Evolutionary conservation across 2,888 invertebrate genomes (phyloP), one percentile per base, ranked within the genome.

Genomic region (Mongoloraphidia duomilia): DNA sequence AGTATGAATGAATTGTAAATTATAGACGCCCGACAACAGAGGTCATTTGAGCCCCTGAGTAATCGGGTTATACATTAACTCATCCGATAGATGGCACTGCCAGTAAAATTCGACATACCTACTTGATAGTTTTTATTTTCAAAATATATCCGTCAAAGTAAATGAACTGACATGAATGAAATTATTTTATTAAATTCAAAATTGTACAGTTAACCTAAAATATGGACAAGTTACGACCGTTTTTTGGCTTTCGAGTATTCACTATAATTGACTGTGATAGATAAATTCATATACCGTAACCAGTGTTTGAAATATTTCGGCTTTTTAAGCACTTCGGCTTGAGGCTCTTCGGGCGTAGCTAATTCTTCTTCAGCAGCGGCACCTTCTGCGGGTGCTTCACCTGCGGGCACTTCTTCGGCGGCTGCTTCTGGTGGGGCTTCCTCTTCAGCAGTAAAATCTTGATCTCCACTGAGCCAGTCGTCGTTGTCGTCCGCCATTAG

Each of bases 241-340:
- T 26, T 26, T 6, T 26, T 26, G 26, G 6, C 26, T 26, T 26
- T 26, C 5, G 26, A 26, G 6, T 26, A 6, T 26, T 26, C 26
- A 6, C 26, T 26, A 26, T 17, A 17, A 17, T 26, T 26, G 26
- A 26, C 26, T 26, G 26, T 26, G 26, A 26, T 6, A 6, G 26
- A 26, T 6, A 26, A 26, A 26, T 26, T 3, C 26, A 26, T 26
- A 26, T 67, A 82, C 76, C 88, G 80, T 63, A 83, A 85, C 89
- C 89, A 90, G 63, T 89, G 87, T 63, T 78, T 82, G 70, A 82
- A 83, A 55, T 85, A 72, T 49, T 86, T 73, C 58, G 82, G 77
- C 59, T 76, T 80, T 57, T 76, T 74, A 34, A 76, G 74, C 52
- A 82, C 80, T 58, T 79, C 75, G 49, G 60, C 65, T 47, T 61